Evolutionary conservation across 2,888 invertebrate genomes (phyloP).

Genomic region (Corythucha ciliata): DNA sequence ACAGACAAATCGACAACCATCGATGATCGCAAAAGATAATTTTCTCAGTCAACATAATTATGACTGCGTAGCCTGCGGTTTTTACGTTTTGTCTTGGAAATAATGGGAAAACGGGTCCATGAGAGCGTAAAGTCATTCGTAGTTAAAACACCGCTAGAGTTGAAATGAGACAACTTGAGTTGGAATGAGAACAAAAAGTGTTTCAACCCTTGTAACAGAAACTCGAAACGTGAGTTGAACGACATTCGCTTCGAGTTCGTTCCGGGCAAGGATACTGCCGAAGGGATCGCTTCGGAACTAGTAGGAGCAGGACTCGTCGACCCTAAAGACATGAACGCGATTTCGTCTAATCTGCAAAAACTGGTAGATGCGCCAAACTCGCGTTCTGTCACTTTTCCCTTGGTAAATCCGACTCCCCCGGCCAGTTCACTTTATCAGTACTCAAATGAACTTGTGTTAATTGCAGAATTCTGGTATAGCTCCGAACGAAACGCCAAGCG

Average conservation of each 20-base stretch:
- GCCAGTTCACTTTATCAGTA: neutral
- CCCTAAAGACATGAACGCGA: slow-evolving; percentile 79
- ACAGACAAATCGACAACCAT: no score
- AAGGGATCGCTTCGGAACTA: slow-evolving; percentile 87
- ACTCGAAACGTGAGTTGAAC: slow-evolving; percentile 81
- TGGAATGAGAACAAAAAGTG: no score
- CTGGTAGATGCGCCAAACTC: slow-evolving; percentile 54
- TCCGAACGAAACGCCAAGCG: slow-evolving; percentile 77
- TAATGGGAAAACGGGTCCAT: no score
- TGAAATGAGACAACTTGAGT: no score
- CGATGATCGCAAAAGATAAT: no score
- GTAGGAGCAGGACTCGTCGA: slow-evolving; percentile 93
- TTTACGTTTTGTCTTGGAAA: no score
- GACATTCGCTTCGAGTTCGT: slow-evolving; percentile 97
- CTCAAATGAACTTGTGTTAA: neutral
- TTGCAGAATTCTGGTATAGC: slow-evolving; percentile 55
- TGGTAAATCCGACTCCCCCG: slow-evolving; percentile 50
- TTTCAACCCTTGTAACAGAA: slow-evolving; percentile 55
- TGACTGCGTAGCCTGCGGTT: no score
- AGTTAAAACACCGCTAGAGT: no score
- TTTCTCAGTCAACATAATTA: no score
- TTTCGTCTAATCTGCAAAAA: slow-evolving; percentile 84
- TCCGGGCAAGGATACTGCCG: slow-evolving; percentile 76
- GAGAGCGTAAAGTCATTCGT: no score
- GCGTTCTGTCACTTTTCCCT: slow-evolving; percentile 77